Conservation (phyloP, 2,113 vertebrate species). For the Saccopteryx leptura region DNA sequence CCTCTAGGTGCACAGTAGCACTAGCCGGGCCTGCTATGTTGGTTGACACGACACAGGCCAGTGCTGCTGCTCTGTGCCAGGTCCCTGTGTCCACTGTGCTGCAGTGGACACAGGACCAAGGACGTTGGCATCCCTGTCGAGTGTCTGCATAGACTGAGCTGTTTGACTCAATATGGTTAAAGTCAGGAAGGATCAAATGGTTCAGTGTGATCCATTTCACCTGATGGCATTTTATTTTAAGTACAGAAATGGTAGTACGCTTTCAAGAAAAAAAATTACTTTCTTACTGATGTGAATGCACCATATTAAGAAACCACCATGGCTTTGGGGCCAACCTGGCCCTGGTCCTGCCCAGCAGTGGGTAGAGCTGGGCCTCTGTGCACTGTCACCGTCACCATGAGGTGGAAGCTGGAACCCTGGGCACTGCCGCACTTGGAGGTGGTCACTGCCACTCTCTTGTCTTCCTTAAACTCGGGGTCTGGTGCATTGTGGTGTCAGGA, state of each 20-base stretch:
- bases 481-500: background rate
- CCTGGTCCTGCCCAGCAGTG: background rate
- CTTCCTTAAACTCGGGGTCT: background rate
- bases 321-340: background rate
- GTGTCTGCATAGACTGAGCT: background rate
- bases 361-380: too few species aligned
- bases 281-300: background rate
- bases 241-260: background rate
- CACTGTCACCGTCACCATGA: rapidly evolving
- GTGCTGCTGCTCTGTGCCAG: background rate
- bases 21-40: rapidly evolving
- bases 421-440: background rate
- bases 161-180: rapidly evolving
- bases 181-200: background rate
- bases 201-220: background rate
- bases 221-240: background rate
- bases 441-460: rapidly evolving
- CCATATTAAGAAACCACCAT: rapidly evolving
- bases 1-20: rapidly evolving
- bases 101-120: background rate
- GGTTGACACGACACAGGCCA: rapidly evolving
- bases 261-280: background rate
- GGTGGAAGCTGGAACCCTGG: rapidly evolving
- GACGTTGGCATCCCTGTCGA: rapidly evolving
- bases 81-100: rapidly evolving